Base-by-base conservation (phyloP, 1,140 invertebrate species). In the Drosophila melanica region DNA sequence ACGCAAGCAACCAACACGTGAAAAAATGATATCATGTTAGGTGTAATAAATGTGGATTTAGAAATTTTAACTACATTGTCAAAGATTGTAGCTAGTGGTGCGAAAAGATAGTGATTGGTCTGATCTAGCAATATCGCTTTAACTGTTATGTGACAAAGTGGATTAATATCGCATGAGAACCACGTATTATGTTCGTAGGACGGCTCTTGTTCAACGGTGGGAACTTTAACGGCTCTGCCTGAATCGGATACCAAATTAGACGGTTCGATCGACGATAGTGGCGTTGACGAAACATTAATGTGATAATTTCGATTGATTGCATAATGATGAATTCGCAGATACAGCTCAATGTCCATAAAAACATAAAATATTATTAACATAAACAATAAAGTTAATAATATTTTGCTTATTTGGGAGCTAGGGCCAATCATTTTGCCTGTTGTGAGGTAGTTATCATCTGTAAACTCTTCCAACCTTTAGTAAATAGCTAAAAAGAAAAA, bases 101-200 rank as follows among this genome's bases (percentile, higher is more conserved):
- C 94, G 63, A 96, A 94, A 11, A 97, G 91, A 79, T 96, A 97
- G 85, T 96, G 95, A 87, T 96, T 96, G 5, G 95, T 94, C 72
- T 96, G 95, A 81, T 96, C 95, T 23, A 96, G 90, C 90, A 96
- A 93, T 51, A 97, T 90, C 12, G 94, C 95, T 92, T 97, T 97
- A 0, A 96, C 95, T 0, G 95, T 96, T 2, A 96, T 94, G 86
- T 95, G 94, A 79, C 95, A 96, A 1, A 96, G 87, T 0, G 96
- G 96, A 84, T 96, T 95, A 30, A 95, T 93, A 62, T 94, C 93
- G 81, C 95, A 96, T 4, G 94, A 93, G 33, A 96, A 81, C 93
- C 94, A 95, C 1, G 93, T 93, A 11, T 93, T 92, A 45, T 93
- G 92, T 53, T 94, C 93, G 72, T 95, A 95, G 48, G 74, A 67